phyloP scores from a whole-genome alignment of 2,888 invertebrate genomes.

The Smittia sp. region DNA sequence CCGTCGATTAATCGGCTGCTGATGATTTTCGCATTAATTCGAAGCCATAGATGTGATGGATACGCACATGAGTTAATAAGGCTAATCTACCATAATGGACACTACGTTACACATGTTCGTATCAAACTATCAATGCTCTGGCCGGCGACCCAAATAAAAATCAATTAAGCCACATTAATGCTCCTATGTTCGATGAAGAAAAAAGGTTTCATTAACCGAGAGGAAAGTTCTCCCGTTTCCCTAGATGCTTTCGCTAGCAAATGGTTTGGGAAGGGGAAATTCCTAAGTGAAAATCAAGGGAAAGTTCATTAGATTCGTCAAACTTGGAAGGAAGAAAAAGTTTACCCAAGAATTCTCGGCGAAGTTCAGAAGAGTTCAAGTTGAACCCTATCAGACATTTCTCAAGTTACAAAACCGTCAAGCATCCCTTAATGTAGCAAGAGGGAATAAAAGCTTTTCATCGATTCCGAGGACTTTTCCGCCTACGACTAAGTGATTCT shows the following conservation, averaged over 20 bases:
- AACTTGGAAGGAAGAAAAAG: neutral
- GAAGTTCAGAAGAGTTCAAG: too few species aligned
- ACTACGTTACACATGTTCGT: neutral
- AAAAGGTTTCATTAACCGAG: slow-evolving; percentile 1
- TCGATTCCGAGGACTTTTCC: neutral
- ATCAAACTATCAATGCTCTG: slow-evolving; percentile 21
- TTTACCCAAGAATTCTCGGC: too few species aligned
- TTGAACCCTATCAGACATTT: too few species aligned
- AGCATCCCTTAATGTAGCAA: neutral
- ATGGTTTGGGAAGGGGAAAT: neutral
- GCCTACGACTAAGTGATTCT: neutral
- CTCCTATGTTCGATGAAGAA: neutral
- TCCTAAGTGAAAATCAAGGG: neutral
- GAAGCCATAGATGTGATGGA: neutral
- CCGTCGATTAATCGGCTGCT: neutral
- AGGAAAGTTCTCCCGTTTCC: too few species aligned
- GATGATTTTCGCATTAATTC: neutral
- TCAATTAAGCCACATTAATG: slow-evolving; percentile 17
- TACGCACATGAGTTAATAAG: slow-evolving; percentile 17
- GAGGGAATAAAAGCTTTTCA: slow-evolving; percentile 2
- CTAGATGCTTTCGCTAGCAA: neutral
- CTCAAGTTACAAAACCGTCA: too few species aligned
- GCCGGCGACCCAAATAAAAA: slow-evolving; percentile 17
- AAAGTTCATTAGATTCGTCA: neutral
- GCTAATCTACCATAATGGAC: slow-evolving; percentile 12